Conservation (phyloP, 2,797 vertebrate genomes). For the Myotis vivesi region DNA sequence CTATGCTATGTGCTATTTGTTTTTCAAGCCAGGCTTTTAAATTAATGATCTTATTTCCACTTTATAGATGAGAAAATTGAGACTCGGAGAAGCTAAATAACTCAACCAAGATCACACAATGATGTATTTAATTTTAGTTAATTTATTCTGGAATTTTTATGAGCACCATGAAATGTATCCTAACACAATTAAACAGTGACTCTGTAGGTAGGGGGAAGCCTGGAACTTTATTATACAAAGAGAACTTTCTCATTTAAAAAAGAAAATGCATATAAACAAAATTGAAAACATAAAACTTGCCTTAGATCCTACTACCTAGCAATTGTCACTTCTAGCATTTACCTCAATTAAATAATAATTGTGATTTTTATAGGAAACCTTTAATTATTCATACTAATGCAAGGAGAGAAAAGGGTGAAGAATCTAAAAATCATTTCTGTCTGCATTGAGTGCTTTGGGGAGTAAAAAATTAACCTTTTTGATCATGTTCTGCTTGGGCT, state of each 20-base stretch:
- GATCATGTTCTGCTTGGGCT: conserved; percentile 60
- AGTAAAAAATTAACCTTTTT: conserved; percentile 73
- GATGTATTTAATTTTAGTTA: conserved; percentile 29
- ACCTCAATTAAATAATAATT: conserved; percentile 23
- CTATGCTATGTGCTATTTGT: background rate
- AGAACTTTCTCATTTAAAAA: background rate
- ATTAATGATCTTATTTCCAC: conserved; percentile 48
- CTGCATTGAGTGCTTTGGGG: conserved; percentile 25
- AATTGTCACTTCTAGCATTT: conserved; percentile 27
- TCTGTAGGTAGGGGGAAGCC: background rate
- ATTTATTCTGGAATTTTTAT: conserved; percentile 44
- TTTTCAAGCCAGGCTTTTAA: conserved; percentile 21
- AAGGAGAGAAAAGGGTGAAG: background rate
- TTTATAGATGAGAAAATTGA: conserved; percentile 59
- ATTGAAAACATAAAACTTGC: background rate
- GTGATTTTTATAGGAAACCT: conserved; percentile 42
- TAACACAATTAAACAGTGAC: conserved; percentile 28
- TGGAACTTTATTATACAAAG: background rate
- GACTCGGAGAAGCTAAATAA: conserved; percentile 4
- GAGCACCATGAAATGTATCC: conserved; percentile 46
- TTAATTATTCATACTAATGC: background rate
- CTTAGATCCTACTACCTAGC: background rate
- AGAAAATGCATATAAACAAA: conserved; percentile 6
- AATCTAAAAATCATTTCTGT: conserved; percentile 60
- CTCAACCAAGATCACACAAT: background rate